Conservation (phyloP, 2,113 vertebrate species). For the Oryzias woworae region DNA sequence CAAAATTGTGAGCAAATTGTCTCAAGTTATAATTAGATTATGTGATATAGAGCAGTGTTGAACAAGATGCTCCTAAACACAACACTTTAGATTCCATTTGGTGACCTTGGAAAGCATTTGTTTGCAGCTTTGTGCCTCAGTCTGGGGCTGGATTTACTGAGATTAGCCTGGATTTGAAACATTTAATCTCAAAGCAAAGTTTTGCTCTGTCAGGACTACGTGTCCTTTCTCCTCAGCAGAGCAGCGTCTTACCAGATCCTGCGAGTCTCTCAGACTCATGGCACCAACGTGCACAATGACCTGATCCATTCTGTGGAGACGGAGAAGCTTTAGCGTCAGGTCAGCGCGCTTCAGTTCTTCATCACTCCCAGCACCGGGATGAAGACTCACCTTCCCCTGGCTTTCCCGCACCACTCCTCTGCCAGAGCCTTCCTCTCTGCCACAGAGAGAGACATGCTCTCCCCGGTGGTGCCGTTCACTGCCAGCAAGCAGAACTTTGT, state of each 20-base stretch:
- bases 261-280: conserved; percentile 86
- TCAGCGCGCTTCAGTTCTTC: background rate
- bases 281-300: conserved; percentile 94
- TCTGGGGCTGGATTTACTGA: too few species aligned
- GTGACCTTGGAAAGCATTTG: too few species aligned
- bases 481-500: conserved; percentile 11
- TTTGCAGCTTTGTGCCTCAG: too few species aligned
- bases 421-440: conserved; percentile 85
- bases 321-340: background rate
- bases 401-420: conserved; percentile 85
- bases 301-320: conserved; percentile 82
- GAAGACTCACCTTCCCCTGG: conserved; percentile 67
- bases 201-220: background rate
- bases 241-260: conserved; percentile 83
- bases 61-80: too few species aligned
- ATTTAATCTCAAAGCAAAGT: too few species aligned
- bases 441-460: conserved; percentile 86
- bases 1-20: too few species aligned
- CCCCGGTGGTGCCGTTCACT: conserved; percentile 97
- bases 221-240: background rate
- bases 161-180: too few species aligned
- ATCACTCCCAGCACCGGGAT: background rate
- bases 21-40: too few species aligned
- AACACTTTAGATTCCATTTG: too few species aligned
- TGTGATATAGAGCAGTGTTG: too few species aligned